Conservation (phyloP, 2,888 invertebrate genomes). For the Drosophila lutescens region DNA sequence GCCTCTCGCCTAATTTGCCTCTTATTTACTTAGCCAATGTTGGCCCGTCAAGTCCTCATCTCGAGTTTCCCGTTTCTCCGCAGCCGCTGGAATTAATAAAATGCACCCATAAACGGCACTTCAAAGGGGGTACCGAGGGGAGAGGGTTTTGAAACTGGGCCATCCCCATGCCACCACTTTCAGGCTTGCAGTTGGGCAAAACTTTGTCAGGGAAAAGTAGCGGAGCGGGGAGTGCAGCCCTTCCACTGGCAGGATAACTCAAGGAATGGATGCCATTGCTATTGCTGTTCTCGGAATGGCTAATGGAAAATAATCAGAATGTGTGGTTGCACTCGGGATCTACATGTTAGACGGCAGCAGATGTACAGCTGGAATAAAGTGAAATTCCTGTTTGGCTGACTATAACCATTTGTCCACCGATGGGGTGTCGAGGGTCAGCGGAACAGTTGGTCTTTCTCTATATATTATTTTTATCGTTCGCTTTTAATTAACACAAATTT, state of each 20-base stretch:
- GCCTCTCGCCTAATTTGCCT: conserved; percentile 54
- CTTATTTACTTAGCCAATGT: conserved; percentile 51
- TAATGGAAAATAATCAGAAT: conserved; percentile 51
- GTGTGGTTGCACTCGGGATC: conserved; percentile 43
- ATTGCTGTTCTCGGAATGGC: conserved; percentile 20
- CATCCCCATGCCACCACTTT: conserved; percentile 1
- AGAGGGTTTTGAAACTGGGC: background rate
- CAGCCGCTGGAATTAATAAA: conserved; percentile 42
- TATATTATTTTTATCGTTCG: too few relatives aligned
- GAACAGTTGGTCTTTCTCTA: background rate
- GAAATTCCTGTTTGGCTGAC: conserved; percentile 41
- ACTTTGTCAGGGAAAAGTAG: conserved; percentile 31
- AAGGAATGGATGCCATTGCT: conserved; percentile 7
- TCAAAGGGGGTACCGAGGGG: background rate
- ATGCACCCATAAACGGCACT: conserved; percentile 20
- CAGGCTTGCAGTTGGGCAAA: conserved; percentile 15
- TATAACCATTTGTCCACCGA: conserved; percentile 25
- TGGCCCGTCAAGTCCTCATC: conserved; percentile 31
- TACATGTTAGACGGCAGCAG: conserved; percentile 31
- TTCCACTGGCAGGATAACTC: conserved; percentile 7
- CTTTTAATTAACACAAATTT: too few relatives aligned
- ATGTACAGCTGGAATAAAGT: conserved; percentile 25
- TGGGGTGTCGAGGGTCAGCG: conserved; percentile 7
- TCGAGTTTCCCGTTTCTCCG: conserved; percentile 19
- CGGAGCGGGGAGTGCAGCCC: background rate